Evolutionary conservation across 2,888 invertebrate genomes (phyloP).

Genomic region (Marasmarcha lunaedactyla): DNA sequence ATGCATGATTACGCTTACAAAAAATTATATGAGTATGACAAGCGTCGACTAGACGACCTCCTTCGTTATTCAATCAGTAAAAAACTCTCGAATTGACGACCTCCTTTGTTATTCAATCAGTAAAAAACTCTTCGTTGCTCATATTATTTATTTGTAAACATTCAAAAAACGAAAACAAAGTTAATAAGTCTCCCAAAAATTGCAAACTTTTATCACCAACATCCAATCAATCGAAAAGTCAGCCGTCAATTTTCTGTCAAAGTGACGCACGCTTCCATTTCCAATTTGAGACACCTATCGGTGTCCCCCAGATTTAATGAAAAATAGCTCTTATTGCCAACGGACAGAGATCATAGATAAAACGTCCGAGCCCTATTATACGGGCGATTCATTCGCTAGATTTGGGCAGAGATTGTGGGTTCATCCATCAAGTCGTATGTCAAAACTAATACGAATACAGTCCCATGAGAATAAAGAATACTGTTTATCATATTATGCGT

Average conservation of each 20-base stretch:
- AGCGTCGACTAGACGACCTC: no score
- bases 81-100: no score
- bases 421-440: slow-evolving; percentile 68
- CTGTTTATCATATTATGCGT: slow-evolving; percentile 52
- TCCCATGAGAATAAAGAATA: slow-evolving; percentile 57
- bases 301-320: not conserved
- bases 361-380: slow-evolving; percentile 25
- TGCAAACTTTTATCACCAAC: slow-evolving; percentile 19
- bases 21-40: no score
- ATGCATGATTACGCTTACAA: no score
- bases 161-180: not conserved
- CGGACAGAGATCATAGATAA: not conserved
- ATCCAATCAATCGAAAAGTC: slow-evolving; percentile 40
- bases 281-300: slow-evolving; percentile 56
- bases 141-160: no score
- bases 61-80: no score
- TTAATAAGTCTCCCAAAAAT: no score
- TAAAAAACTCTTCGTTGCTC: no score
- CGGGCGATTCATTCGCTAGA: slow-evolving; percentile 55
- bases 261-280: slow-evolving; percentile 36
- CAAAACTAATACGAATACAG: slow-evolving; percentile 64
- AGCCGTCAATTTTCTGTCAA: slow-evolving; percentile 46
- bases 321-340: not conserved
- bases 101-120: no score
- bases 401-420: slow-evolving; percentile 56